Conservation (phyloP, 2,888 invertebrate genomes). For the Kuschelorhynchus macadamiae region DNA sequence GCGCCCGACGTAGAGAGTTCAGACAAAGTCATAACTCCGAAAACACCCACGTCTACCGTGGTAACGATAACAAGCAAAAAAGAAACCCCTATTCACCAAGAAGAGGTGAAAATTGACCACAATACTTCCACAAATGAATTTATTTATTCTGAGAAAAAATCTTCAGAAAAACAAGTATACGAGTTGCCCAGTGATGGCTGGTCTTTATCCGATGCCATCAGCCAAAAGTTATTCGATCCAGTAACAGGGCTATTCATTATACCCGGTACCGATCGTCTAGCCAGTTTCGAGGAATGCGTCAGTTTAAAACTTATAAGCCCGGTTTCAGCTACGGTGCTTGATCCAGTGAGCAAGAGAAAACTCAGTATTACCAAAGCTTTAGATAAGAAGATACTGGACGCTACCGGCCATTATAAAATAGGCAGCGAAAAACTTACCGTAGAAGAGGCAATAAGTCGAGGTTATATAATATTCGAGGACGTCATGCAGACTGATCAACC, state of each 20-base stretch:
- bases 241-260: constrained; percentile 87
- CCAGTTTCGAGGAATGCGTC: constrained; percentile 90
- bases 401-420: constrained; percentile 80
- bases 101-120: constrained; percentile 11
- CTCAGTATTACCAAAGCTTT: constrained; percentile 80
- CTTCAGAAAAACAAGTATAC: constrained; percentile 78
- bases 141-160: constrained; percentile 66
- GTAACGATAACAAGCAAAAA: constrained; percentile 56
- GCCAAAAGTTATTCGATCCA: constrained; percentile 86
- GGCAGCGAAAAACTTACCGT: constrained; percentile 76
- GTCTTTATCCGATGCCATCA: constrained; percentile 86
- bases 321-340: constrained; percentile 85
- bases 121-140: constrained; percentile 67
- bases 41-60: constrained; percentile 54
- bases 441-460: constrained; percentile 80
- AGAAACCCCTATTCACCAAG: constrained; percentile 48
- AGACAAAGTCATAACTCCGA: constrained; percentile 58
- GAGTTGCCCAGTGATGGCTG: constrained; percentile 89
- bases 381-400: constrained; percentile 83
- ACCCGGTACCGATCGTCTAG: constrained; percentile 86
- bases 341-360: constrained; percentile 80
- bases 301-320: constrained; percentile 88
- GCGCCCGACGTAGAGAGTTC: constrained; percentile 72
- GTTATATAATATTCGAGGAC: constrained; percentile 76
- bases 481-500: constrained; percentile 69